Evolutionary conservation across 2,113 vertebrate genomes (phyloP).

Genomic region (Urocolius indicus): DNA sequence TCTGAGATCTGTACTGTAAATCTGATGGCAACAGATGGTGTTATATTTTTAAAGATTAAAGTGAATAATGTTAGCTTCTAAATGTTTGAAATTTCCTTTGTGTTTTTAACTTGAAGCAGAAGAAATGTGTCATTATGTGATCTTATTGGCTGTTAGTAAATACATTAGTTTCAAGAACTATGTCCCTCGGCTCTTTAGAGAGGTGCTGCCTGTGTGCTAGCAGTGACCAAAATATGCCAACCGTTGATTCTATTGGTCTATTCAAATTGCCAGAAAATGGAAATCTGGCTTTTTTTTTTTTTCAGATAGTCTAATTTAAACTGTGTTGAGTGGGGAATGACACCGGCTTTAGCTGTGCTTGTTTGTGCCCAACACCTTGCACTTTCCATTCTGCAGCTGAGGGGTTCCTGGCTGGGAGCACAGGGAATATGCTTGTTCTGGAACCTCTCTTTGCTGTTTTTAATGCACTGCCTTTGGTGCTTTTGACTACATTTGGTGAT

Average conservation of each 20-base stretch:
- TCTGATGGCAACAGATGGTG: slow-evolving; percentile 47
- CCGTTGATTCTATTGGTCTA: neutral
- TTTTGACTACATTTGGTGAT: neutral
- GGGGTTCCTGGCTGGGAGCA: neutral
- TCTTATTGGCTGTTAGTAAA: neutral
- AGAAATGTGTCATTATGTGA: neutral
- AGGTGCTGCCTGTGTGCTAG: neutral
- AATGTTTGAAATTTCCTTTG: slow-evolving; percentile 41
- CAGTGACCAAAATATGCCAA: neutral
- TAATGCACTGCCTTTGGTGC: neutral
- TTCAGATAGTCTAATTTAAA: neutral
- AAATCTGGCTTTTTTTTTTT: neutral
- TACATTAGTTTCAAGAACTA: neutral
- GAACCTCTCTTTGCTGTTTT: neutral
- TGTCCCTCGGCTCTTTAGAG: neutral
- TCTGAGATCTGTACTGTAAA: slow-evolving; percentile 41
- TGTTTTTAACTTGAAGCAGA: slow-evolving; percentile 46
- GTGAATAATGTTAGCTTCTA: slow-evolving; percentile 13
- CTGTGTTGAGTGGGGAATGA: neutral
- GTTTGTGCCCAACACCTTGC: neutral
- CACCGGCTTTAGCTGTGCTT: neutral
- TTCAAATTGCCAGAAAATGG: neutral
- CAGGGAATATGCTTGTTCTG: fast-evolving
- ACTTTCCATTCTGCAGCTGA: neutral
- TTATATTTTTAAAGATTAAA: slow-evolving; percentile 49